Conservation (phyloP, 2,113 vertebrate species). For the Vimba vimba region DNA sequence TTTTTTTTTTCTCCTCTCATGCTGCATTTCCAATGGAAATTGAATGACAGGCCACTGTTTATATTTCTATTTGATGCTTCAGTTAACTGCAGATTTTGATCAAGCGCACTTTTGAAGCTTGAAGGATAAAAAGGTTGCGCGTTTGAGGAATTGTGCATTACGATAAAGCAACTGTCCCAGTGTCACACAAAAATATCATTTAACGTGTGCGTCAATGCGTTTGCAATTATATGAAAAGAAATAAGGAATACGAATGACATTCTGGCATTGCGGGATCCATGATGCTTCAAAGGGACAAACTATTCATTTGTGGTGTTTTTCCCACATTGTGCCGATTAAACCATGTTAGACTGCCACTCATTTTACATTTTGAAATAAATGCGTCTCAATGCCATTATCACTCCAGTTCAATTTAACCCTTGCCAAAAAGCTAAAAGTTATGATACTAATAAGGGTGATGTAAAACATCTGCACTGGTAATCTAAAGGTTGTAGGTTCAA, state of each 20-base stretch:
- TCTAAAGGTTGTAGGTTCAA: slow-evolving; percentile 1
- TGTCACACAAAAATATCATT: slow-evolving; percentile 19
- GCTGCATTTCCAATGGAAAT: slow-evolving; percentile 48
- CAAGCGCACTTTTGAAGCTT: slow-evolving; percentile 46
- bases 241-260: slow-evolving; percentile 19
- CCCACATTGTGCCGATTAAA: not conserved
- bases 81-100: slow-evolving; percentile 56
- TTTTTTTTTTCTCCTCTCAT: not conserved
- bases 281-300: slow-evolving; percentile 24
- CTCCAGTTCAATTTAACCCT: not conserved
- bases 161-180: slow-evolving; percentile 26
- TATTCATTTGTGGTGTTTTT: not conserved
- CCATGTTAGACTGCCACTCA: not conserved
- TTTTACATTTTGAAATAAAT: not conserved
- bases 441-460: not conserved
- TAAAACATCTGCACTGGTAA: not conserved
- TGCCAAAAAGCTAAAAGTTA: not conserved
- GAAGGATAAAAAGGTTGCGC: slow-evolving; percentile 41
- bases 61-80: slow-evolving; percentile 55
- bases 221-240: slow-evolving; percentile 24
- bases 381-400: not conserved
- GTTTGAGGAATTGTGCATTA: slow-evolving; percentile 40
- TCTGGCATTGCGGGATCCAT: slow-evolving; percentile 10
- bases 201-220: not conserved
- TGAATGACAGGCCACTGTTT: slow-evolving; percentile 51